Conservation (phyloP, 2,113 vertebrate species). For the Festucalex cinctus region DNA sequence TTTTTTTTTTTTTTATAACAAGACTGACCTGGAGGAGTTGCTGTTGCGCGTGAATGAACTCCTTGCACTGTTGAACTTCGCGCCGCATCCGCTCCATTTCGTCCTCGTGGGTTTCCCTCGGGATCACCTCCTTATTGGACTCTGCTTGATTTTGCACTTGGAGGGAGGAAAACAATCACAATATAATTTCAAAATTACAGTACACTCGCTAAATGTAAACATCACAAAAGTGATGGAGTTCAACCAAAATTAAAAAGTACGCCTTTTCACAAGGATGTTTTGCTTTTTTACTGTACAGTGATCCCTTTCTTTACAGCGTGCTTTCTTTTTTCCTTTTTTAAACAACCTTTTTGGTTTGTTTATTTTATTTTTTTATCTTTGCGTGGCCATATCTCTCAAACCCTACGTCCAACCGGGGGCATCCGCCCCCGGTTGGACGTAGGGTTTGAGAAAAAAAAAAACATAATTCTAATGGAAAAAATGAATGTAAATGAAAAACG, state of each 20-base stretch:
- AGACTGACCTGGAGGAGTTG: constrained; percentile 85
- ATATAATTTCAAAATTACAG: neutral
- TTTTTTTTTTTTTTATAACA: neutral
- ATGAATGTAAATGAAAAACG: too few species aligned
- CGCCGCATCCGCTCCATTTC: constrained; percentile 84
- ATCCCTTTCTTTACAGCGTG: too few species aligned
- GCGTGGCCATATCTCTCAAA: too few species aligned
- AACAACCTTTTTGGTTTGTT: too few species aligned
- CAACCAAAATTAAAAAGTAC: neutral
- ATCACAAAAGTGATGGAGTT: neutral
- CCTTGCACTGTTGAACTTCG: constrained; percentile 93
- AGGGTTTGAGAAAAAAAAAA: too few species aligned
- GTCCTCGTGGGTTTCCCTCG: constrained; percentile 83
- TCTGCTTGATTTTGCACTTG: constrained; percentile 74
- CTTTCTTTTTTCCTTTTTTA: too few species aligned
- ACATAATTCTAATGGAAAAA: too few species aligned
- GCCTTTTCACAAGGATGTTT: neutral
- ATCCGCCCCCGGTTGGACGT: too few species aligned
- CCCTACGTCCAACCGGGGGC: too few species aligned
- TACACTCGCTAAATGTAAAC: neutral
- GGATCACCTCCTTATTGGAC: constrained; percentile 78
- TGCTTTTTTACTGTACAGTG: too few species aligned
- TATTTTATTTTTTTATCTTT: too few species aligned
- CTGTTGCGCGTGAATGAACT: constrained; percentile 93
- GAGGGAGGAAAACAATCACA: constrained; percentile 7